phyloP scores from a whole-genome alignment of 2,888 invertebrate species.

The Amphimallon solstitiale region DNA sequence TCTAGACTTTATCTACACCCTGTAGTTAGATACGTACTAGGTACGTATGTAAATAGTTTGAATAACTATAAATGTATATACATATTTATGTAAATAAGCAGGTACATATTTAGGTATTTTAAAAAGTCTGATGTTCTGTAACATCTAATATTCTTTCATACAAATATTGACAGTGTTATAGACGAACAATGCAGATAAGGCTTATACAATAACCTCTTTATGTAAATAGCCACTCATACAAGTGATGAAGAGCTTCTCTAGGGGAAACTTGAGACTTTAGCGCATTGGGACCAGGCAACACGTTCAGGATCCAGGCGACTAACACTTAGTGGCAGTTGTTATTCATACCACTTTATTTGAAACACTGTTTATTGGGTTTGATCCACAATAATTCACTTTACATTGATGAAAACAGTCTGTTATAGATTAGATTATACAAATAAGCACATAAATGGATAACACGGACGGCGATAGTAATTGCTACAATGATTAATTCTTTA shows the following conservation, averaged over 20 bases:
- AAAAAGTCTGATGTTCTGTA: slow-evolving; percentile 14
- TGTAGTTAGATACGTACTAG: background rate
- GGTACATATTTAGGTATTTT: background rate
- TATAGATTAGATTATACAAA: slow-evolving; percentile 25
- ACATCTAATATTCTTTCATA: slow-evolving; percentile 21
- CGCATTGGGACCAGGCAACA: slow-evolving; percentile 49
- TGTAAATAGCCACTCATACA: slow-evolving; percentile 50
- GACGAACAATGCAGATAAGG: slow-evolving; percentile 37
- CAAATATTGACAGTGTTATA: slow-evolving; percentile 41
- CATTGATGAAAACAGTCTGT: slow-evolving; percentile 30
- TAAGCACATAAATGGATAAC: slow-evolving; percentile 20
- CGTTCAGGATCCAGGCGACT: slow-evolving; percentile 46
- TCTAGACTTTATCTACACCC: too few relatives aligned
- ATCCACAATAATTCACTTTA: slow-evolving; percentile 35
- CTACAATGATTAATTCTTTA: background rate
- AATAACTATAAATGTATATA: background rate
- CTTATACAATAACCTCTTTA: slow-evolving; percentile 50
- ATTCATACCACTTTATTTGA: slow-evolving; percentile 38
- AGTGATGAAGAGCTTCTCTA: slow-evolving; percentile 53
- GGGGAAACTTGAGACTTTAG: slow-evolving; percentile 50
- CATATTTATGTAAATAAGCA: background rate
- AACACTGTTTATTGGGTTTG: slow-evolving; percentile 38
- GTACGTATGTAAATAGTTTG: background rate
- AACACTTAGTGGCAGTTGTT: slow-evolving; percentile 40
- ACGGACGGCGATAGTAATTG: background rate